These are phyloP conservation scores for Heliconius himera DNA, from an alignment of 1,140 invertebrate genomes.

Conservation along the genomic window DNA sequence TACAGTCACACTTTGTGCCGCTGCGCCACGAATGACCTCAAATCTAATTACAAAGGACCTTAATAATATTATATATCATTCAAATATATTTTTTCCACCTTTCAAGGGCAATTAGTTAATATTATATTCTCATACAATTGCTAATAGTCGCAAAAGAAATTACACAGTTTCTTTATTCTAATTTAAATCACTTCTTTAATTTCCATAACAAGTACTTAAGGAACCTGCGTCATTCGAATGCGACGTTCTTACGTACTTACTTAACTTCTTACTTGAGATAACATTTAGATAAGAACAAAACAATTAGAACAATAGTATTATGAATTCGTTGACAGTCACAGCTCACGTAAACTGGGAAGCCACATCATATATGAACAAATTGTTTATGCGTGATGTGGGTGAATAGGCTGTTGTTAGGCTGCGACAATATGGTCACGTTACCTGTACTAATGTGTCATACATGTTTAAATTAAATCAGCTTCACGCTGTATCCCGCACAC, in stretches of 20 bases:
- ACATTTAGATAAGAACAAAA: constrained; percentile 4
- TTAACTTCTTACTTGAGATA: constrained; percentile 9
- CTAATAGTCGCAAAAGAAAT: background rate
- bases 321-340: constrained; percentile 3
- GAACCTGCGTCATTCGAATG: constrained; percentile 16
- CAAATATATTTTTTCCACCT: background rate
- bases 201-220: constrained; percentile 17
- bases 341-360: background rate
- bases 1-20: too few relatives aligned
- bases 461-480: background rate
- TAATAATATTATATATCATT: background rate
- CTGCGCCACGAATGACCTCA: too few relatives aligned
- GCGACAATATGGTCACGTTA: background rate
- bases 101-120: background rate
- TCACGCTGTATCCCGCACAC: too few relatives aligned
- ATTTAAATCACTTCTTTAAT: constrained; percentile 19
- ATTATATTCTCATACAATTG: background rate
- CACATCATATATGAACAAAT: background rate
- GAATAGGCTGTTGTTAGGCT: background rate
- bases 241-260: constrained; percentile 11
- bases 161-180: constrained; percentile 9
- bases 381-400: background rate
- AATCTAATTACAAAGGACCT: too few relatives aligned
- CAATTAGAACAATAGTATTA: constrained; percentile 9
- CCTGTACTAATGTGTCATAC: background rate